phyloP scores from a whole-genome alignment of 1,140 invertebrate species.

The Rhyzopertha dominica region DNA sequence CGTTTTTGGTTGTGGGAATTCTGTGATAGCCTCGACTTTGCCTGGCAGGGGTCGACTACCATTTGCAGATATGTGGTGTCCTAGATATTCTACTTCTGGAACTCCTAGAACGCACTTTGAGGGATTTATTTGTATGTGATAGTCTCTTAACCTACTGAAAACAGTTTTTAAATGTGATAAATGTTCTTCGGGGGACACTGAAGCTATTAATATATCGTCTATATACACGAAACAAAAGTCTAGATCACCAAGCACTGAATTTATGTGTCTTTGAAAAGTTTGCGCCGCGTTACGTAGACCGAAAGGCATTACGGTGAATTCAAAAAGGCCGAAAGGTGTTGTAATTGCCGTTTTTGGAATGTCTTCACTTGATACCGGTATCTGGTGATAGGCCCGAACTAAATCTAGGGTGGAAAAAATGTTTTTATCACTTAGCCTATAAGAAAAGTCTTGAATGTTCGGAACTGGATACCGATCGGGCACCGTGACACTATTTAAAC shows the following conservation, averaged over 20 bases:
- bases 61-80: constrained; percentile 28
- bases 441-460: constrained; percentile 36
- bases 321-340: too few relatives aligned
- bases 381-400: too few relatives aligned
- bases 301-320: too few relatives aligned
- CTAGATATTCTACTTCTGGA: constrained; percentile 34
- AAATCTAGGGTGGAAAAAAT: too few relatives aligned
- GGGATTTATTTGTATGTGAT: constrained; percentile 33
- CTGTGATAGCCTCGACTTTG: constrained; percentile 29
- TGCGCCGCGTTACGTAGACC: too few relatives aligned
- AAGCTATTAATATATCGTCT: constrained; percentile 37
- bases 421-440: constrained; percentile 34
- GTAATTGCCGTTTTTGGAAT: too few relatives aligned
- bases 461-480: constrained; percentile 41
- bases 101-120: constrained; percentile 33
- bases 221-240: constrained; percentile 29
- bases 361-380: too few relatives aligned
- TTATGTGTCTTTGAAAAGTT: constrained; percentile 23
- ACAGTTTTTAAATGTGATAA: constrained; percentile 25
- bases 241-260: constrained; percentile 12
- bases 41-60: constrained; percentile 33
- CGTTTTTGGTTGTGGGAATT: constrained; percentile 22
- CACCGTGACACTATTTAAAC: constrained; percentile 45
- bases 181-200: constrained; percentile 31
- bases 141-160: constrained; percentile 28